Evolutionary conservation across 1,140 invertebrate species (phyloP), one percentile per base, ranked within the genome.

Genomic region (Anagrus nilaparvatae): DNA sequence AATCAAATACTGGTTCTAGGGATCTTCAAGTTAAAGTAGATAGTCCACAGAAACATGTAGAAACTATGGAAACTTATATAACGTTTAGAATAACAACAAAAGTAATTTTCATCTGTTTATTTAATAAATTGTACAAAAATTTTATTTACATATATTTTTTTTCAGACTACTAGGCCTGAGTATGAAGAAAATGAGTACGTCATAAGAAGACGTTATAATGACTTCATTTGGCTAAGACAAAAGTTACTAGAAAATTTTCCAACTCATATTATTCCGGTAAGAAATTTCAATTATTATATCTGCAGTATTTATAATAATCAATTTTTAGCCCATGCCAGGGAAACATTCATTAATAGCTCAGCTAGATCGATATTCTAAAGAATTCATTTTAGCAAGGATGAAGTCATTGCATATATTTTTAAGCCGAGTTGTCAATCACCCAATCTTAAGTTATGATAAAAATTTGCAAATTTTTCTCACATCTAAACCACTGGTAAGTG

Each of bases 31-130:
- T 83, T 1, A 70, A 75, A 61, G 79, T 85, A 14, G 82, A 84
- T 48, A 81, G 81, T 66, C 82, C 82, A n/a, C 81, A 84, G 47
- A 85, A 84, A 58, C 79, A 84, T 61, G 69, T 81, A 13, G 79
- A 81, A 48, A 79, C 80, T 0, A 69, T 84, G 48, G 82, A 84
- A 58, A 82, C 81, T 3, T 85, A 77, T 51, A 80, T 85, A 32
- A 81, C 81, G 27, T 85, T 84, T 52, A 66, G 79, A 30, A 73
- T 84, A 18, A 76, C 74, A 12, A 81, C 80, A 2, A 79, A 73
- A 58, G 78, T 79, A 59, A 54, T 16, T 33, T 33, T 17, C 31
- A 14, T 5, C 31, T 7, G 20, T 37, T 37, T 24, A 3, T 37
- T 4, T 21, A 23, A 5, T 16, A 31, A 20, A 20, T 5, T 23